phyloP scores from a whole-genome alignment of 1,140 invertebrate genomes.

The Pachypeltis micranthus region DNA sequence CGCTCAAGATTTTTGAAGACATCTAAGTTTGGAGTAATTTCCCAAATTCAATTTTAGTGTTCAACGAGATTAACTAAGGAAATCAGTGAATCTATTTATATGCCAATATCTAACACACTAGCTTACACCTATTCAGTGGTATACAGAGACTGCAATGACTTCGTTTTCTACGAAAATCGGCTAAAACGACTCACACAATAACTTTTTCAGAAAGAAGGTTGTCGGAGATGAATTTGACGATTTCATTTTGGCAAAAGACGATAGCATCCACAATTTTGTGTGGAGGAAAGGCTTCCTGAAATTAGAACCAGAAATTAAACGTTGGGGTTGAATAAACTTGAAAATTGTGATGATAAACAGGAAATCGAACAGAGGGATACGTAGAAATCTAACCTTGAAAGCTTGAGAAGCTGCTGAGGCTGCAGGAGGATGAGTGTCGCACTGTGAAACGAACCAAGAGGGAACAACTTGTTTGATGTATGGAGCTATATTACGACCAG shows the following conservation, averaged over 20 bases:
- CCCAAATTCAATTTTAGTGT: too few relatives aligned
- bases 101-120: neutral
- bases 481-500: conserved; percentile 60
- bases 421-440: conserved; percentile 68
- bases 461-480: conserved; percentile 63
- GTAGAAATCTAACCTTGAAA: conserved; percentile 43
- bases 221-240: conserved; percentile 55
- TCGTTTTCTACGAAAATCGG: too few relatives aligned
- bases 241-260: conserved; percentile 61
- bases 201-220: conserved; percentile 49
- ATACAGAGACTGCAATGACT: conserved; percentile 23
- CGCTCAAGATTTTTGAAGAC: too few relatives aligned
- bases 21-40: too few relatives aligned
- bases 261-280: conserved; percentile 59
- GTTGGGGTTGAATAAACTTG: too few relatives aligned
- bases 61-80: too few relatives aligned
- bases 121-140: too few relatives aligned
- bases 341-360: conserved; percentile 25
- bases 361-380: too few relatives aligned
- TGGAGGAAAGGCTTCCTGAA: conserved; percentile 51
- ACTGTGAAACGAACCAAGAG: conserved; percentile 63
- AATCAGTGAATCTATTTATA: too few relatives aligned
- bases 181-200: conserved; percentile 13
- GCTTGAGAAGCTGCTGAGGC: conserved; percentile 55
- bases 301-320: too few relatives aligned